Conservation (phyloP, 2,888 invertebrate genomes). For the Neoaliturus tenellus region DNA sequence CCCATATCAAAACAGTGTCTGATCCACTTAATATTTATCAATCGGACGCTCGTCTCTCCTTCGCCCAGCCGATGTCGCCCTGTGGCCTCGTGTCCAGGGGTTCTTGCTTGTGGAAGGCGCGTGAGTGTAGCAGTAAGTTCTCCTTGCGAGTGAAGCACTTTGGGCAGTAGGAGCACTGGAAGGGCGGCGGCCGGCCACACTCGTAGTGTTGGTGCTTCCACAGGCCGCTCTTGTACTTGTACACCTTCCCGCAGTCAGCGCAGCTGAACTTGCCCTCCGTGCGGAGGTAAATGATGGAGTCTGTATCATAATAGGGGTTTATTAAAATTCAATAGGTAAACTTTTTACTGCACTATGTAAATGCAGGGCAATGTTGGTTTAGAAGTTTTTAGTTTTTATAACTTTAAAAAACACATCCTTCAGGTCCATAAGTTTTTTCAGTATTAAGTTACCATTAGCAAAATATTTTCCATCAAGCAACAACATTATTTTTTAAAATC, state of each 20-base stretch:
- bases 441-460: no score
- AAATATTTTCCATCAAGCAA: no score
- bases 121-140: conserved; percentile 64
- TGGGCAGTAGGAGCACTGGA: conserved; percentile 72
- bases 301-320: conserved; percentile 16
- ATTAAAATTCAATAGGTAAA: background rate
- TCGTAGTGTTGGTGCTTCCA: conserved; percentile 76
- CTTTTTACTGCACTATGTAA: no score
- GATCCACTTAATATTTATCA: no score
- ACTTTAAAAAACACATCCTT: no score
- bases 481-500: no score
- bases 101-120: conserved; percentile 25
- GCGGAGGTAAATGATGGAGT: background rate
- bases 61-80: background rate
- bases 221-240: conserved; percentile 75
- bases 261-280: conserved; percentile 63
- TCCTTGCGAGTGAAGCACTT: conserved; percentile 71
- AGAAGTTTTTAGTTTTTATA: no score
- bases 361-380: no score
- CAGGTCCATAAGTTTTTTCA: no score
- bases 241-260: conserved; percentile 72
- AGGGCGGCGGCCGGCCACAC: conserved; percentile 73
- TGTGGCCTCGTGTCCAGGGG: background rate
- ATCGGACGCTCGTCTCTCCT: no score
- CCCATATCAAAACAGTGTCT: no score